Evolutionary conservation across 2,888 invertebrate species (phyloP), one percentile per base, ranked within the genome.

Genomic region (Zygogramma bicolorata): DNA sequence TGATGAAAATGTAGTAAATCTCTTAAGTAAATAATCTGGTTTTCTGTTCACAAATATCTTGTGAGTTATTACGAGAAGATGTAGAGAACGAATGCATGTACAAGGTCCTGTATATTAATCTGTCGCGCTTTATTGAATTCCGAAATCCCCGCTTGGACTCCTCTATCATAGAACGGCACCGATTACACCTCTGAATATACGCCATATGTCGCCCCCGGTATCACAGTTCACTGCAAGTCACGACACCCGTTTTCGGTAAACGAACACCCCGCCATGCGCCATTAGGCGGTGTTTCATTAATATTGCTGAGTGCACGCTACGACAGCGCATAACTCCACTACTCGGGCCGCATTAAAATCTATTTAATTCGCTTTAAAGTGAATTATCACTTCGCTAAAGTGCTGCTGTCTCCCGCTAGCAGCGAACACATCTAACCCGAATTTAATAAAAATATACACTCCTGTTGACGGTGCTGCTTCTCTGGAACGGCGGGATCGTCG

Each of bases 361-460:
- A 62, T 40, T 25, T 42, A 42, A 62, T 62, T 62, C 42, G 34
- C 62, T 15, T 62, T 25, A 8, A 42, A 62, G 62, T 62, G 15
- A 62, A 62, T 62, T 42, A 62, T 62, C 62, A 27, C 42, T 27
- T 40, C 6, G 53, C 53, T 53, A 53, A 53, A 53, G 53, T 53
- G 53, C 53, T 53, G 53, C 53, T 53, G 53, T 53, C 53, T 27
- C 53, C 25, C 49, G 53, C 53, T 53, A 3, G 53, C 1, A 53
- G 27, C 25, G 20, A 53, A 53, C 53, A 53, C 53, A n/a, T 25
- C n/a, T 38, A 53, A 42, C 18, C 53, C 27, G 15, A 53, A 53
- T 53, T 53, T 53, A 53, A 53, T 53, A 53, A 53, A 53, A 53
- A 53, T 53, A 27, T 53, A 22, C 25, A 22, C n/a, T 10, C n/a